These are phyloP conservation scores for Physocephala rufipes DNA, from an alignment of 2,888 invertebrate species.

Conservation along the genomic window DNA sequence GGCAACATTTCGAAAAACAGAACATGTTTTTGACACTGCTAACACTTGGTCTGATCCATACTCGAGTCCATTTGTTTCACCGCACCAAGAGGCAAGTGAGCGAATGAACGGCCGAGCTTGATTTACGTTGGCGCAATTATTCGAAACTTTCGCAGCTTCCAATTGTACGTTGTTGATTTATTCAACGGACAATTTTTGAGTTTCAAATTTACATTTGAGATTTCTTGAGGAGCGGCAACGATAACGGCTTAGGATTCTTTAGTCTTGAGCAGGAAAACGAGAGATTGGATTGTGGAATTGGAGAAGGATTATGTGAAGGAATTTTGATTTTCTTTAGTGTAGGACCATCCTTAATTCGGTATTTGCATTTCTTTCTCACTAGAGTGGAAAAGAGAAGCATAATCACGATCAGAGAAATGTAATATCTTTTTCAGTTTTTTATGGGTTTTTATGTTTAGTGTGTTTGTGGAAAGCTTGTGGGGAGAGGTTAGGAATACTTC, in stretches of 20 bases:
- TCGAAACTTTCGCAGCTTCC: background rate
- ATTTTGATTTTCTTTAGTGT: conserved; percentile 21
- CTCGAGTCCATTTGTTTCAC: background rate
- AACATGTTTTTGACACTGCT: conserved; percentile 6
- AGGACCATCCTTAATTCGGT: conserved; percentile 37
- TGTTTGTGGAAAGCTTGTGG: background rate
- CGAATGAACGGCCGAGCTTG: background rate
- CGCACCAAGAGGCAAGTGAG: conserved; percentile 12
- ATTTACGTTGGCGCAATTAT: background rate
- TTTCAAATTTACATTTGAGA: conserved; percentile 22
- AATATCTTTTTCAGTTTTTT: conserved; percentile 15
- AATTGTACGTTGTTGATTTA: background rate
- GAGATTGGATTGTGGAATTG: conserved; percentile 19
- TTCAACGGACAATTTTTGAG: background rate
- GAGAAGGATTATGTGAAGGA: conserved; percentile 5
- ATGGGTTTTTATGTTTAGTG: conserved; percentile 44
- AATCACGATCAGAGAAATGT: conserved; percentile 28
- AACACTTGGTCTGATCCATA: background rate
- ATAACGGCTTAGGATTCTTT: conserved; percentile 25
- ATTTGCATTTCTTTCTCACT: conserved; percentile 41
- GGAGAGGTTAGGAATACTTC: too few relatives aligned
- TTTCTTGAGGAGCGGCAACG: conserved; percentile 18
- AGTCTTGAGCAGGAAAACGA: conserved; percentile 27
- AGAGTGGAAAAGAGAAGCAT: conserved; percentile 38
- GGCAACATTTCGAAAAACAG: background rate